Conservation (phyloP, 2,888 invertebrate species). For the Diaprepes abbreviatus region DNA sequence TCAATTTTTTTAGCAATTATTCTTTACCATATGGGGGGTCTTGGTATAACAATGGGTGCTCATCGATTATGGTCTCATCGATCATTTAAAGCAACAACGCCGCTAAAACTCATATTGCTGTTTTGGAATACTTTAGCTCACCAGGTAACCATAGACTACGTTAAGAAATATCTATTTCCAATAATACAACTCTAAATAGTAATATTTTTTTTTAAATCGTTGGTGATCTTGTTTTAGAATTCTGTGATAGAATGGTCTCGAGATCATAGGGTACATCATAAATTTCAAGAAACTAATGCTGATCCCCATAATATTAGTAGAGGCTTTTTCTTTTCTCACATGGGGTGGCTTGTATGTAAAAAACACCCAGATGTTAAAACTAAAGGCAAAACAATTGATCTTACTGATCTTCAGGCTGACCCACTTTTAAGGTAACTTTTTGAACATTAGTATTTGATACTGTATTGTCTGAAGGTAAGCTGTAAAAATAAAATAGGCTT, state of each 20-base stretch:
- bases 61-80: conserved; percentile 97
- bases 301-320: conserved; percentile 93
- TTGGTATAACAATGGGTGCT: conserved; percentile 97
- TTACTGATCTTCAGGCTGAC: conserved; percentile 86
- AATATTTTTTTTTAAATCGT: no score
- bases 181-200: no score
- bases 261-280: conserved; percentile 90
- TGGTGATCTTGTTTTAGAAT: conserved; percentile 72
- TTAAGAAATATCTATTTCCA: no score
- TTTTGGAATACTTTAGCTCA: conserved; percentile 91
- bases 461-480: no score
- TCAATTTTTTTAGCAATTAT: conserved; percentile 75
- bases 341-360: conserved; percentile 92
- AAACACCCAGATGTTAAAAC: conserved; percentile 92
- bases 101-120: conserved; percentile 83
- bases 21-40: conserved; percentile 82
- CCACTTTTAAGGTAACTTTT: conserved; percentile 73
- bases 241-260: conserved; percentile 84
- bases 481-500: no score
- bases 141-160: no score
- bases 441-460: no score
- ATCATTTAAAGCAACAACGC: conserved; percentile 95
- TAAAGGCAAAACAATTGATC: conserved; percentile 88
- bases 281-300: conserved; percentile 92
- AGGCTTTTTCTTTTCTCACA: conserved; percentile 96